Base-by-base conservation (phyloP, 2,888 invertebrate species). In the Trissolcus brochymenae region DNA sequence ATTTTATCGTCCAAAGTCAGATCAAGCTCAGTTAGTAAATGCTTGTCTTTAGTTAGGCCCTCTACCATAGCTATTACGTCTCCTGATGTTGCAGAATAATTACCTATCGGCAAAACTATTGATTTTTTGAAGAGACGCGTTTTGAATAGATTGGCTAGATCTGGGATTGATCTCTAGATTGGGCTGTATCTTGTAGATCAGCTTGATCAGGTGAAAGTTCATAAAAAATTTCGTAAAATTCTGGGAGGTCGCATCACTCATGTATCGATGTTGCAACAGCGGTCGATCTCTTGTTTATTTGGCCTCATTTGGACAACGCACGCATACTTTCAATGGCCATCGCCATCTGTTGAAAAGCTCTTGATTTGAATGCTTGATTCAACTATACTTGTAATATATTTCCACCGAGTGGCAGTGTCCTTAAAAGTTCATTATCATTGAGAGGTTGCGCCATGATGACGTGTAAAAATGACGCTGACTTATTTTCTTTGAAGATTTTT, bases 361-460 rank as follows among this genome's bases (percentile, higher is more conserved):
- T 35, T 0, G 1, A 46, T 46, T n/a, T 25, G 11, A 21, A 46
- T 43, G 7, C 46, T n/a, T 16, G 46, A 3, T 46, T 46, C 46
- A 46, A 46, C 1, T 46, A 46, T 46, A n/a, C 6, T 46, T 46
- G 46, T 46, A 3, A 56, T 17, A 13, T 56, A 56, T 6, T 53
- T 43, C 81, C 80, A 83, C 11, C 82, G 71, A 11, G 65, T 54
- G 2, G 61, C 14, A 16, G 82, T 81, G 50, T 83, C 76, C 7
- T 77, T 55, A 50, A 35, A 55, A 14, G 65, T 79, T 68, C 84
- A 76, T 83, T 83, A 64, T 82, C 81, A n/a, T n/a, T 6, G 82
- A 81, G 19, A 21, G 81, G 53, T 73, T 82, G 81, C 11, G 56
- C 41, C 41, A 56, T 56, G 0, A 40, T 40, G 1, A 41, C 40